phyloP scores from a whole-genome alignment of 2,797 vertebrate genomes.

The Bufotes viridis region DNA sequence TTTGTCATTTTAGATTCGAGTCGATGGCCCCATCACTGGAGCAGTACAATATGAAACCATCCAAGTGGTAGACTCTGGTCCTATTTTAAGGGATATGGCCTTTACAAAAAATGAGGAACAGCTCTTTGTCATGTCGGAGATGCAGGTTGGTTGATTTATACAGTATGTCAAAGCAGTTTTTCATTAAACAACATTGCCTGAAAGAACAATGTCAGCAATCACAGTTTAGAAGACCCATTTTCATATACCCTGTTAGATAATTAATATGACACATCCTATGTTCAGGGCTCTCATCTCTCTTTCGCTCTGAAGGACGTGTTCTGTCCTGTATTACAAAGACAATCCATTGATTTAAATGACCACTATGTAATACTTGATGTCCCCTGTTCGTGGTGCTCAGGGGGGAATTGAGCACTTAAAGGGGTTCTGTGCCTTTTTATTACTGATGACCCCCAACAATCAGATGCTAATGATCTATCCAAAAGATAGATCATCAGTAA shows the following conservation, averaged over 20 bases:
- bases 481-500: no score
- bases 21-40: constrained; percentile 85
- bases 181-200: neutral
- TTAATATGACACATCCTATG: no score
- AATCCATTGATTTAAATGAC: neutral
- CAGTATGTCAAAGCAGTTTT: neutral
- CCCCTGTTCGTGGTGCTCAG: neutral
- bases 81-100: constrained; percentile 92
- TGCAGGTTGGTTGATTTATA: constrained; percentile 80
- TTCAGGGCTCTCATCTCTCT: no score
- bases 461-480: no score
- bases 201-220: neutral
- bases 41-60: constrained; percentile 92
- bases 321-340: neutral
- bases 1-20: constrained; percentile 83
- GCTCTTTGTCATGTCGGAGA: constrained; percentile 96
- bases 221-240: neutral
- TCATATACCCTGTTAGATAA: neutral
- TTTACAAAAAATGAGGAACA: constrained; percentile 92
- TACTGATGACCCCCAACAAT: neutral
- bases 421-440: neutral
- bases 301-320: no score
- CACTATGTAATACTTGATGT: neutral
- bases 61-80: constrained; percentile 89
- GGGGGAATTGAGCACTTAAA: neutral